Base-by-base conservation (phyloP, 2,888 invertebrate species). In the Stenichneumon culpator region DNA sequence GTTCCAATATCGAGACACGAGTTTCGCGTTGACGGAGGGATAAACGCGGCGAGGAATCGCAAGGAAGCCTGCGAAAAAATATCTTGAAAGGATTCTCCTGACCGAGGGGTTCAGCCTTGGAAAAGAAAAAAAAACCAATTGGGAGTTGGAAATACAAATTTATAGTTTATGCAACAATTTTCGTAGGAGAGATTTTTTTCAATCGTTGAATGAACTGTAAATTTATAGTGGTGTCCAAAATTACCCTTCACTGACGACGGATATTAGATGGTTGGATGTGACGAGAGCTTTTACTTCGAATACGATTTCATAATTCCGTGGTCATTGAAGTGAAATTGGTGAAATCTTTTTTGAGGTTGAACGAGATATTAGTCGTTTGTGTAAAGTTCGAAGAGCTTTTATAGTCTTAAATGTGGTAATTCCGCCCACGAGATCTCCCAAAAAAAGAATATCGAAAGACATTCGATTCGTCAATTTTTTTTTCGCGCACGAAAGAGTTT, bases 371-470 rank as follows among this genome's bases (percentile, higher is more conserved):
- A 60, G 28, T 60, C n/a, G 28, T 22, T 28, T 60, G 25, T 60
- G 75, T 65, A 36, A 65, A 65, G 9, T 39, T 65, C 65, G 19
- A 7, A 39, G n/a, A 65, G 65, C 65, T 36, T 36, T 60, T 32
- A 16, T 72, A 16, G 52, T 54, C 14, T 70, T 47, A 47, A 50
- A 60, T 79, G 79, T 70, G 63, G 60, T 70, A 60, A 79, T 63
- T 70, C 63, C 79, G 79, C 70, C 70, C 79, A 78, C 57, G 44
- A 19, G 47, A 79, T 19, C 32, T 63, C 70, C 54, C 50, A 50
- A 50, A 16, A 22, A 22, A 69, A 67, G 3, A n/a, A 36, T 52
- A 22, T 50, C 44, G 47, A 50, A 74, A 65, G 50, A 63, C 22
- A 50, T 75, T 52, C 36, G n/a, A 32, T n/a, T 16, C 63, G 63